Percentiles rank a stretch among this genome's conserved stretches.
phyloP scores from a whole-genome alignment of 2,113 vertebrate species.

The Rhadina sibilatrix region DNA sequence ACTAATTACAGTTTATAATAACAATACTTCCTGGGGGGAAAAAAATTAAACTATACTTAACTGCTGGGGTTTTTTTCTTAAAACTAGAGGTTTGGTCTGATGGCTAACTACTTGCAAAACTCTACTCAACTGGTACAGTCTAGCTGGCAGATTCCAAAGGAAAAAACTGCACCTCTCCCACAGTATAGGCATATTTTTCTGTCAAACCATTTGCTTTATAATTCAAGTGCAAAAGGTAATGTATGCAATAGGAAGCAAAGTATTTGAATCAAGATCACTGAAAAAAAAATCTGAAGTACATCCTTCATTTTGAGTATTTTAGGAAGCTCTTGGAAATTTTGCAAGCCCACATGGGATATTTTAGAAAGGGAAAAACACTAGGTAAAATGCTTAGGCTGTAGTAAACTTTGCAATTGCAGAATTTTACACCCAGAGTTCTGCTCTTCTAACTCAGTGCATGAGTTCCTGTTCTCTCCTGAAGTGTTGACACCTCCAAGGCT shows the following conservation, averaged over 20 bases:
- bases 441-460: not conserved
- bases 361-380: not conserved
- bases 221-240: not conserved
- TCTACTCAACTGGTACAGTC: constrained; percentile 21
- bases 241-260: not conserved
- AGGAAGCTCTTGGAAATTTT: constrained; percentile 9
- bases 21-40: constrained; percentile 46
- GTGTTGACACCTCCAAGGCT: not conserved
- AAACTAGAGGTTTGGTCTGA: constrained; percentile 37
- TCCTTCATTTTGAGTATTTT: not conserved
- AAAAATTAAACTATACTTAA: constrained; percentile 64
- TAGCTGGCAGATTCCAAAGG: not conserved
- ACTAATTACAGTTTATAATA: constrained; percentile 71
- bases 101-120: constrained; percentile 11
- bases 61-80: not conserved
- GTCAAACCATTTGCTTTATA: not conserved
- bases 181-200: not conserved
- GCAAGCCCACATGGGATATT: not conserved
- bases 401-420: not conserved
- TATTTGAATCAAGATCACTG: not conserved
- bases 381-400: not conserved
- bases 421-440: not conserved
- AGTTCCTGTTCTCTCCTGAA: not conserved
- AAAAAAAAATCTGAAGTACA: not conserved
- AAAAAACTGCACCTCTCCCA: not conserved